phyloP scores from a whole-genome alignment of 2,888 invertebrate species.

The Eucriotettix oculatus region DNA sequence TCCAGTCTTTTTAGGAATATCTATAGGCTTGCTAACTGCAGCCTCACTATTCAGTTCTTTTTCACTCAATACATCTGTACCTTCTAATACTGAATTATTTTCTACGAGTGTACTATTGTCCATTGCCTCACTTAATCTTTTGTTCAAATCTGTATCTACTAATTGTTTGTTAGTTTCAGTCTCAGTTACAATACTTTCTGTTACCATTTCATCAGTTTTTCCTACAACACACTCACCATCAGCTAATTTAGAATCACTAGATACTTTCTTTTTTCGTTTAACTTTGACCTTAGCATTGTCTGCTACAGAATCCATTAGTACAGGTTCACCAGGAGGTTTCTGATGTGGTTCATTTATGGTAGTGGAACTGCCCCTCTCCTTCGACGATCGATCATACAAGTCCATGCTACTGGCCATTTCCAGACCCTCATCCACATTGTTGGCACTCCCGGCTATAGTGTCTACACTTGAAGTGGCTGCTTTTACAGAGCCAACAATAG shows the following conservation, averaged over 20 bases:
- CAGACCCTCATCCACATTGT: not conserved
- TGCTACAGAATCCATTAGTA: conserved; percentile 6
- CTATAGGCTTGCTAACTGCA: not conserved
- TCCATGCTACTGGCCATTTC: not conserved
- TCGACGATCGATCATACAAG: not conserved
- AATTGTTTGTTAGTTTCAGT: conserved; percentile 13
- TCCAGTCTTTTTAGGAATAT: conserved; percentile 16
- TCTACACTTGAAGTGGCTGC: not conserved
- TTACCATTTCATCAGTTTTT: not conserved
- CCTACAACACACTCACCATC: not conserved
- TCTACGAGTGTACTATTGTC: not conserved
- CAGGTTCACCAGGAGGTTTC: not conserved
- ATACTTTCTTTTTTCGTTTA: conserved; percentile 23
- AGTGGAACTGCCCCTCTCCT: not conserved
- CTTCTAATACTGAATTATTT: not conserved
- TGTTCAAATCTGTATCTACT: conserved; percentile 6
- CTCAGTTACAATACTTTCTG: not conserved
- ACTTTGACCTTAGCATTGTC: conserved; percentile 19
- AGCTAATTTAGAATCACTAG: conserved; percentile 15
- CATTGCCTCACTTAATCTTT: not conserved
- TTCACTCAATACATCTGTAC: not conserved
- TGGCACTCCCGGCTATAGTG: not conserved
- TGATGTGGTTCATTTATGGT: not conserved
- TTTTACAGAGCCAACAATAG: not conserved
- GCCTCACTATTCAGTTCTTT: not conserved